These are phyloP conservation scores for Anser brachyrhynchus DNA, from an alignment of 2,113 vertebrate species.

Conservation along the genomic window DNA sequence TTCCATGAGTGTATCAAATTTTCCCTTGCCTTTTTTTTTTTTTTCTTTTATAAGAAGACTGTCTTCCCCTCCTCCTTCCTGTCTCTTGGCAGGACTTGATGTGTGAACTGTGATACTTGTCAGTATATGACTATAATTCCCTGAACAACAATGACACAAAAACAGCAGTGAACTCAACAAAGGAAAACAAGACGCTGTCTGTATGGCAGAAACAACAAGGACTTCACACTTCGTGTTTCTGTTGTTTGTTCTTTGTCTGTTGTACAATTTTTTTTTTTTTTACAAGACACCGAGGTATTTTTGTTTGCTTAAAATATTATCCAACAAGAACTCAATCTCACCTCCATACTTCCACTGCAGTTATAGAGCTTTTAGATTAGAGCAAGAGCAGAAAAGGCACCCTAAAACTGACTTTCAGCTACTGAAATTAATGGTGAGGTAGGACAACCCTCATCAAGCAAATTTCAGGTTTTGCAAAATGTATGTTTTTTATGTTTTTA, in stretches of 20 bases:
- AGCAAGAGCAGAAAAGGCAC: neutral
- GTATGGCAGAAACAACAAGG: neutral
- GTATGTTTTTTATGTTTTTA: neutral
- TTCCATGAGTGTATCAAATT: neutral
- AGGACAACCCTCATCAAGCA: neutral
- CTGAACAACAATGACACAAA: neutral
- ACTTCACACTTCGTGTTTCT: neutral
- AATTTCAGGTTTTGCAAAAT: neutral
- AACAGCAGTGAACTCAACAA: constrained; percentile 4
- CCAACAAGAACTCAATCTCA: neutral
- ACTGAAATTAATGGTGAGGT: neutral
- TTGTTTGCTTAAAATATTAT: neutral
- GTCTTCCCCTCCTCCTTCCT: neutral
- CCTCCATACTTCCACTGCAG: neutral
- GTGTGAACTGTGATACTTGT: constrained; percentile 2
- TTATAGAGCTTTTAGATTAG: neutral
- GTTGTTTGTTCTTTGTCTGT: neutral
- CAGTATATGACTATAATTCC: neutral
- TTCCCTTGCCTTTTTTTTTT: neutral
- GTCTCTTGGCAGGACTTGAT: neutral
- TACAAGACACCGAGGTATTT: neutral
- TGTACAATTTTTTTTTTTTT: neutral
- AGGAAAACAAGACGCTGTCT: neutral
- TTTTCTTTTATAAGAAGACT: neutral
- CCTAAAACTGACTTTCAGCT: neutral